phyloP scores from a whole-genome alignment of 2,113 vertebrate species.

The Todiramphus saurophagus region DNA sequence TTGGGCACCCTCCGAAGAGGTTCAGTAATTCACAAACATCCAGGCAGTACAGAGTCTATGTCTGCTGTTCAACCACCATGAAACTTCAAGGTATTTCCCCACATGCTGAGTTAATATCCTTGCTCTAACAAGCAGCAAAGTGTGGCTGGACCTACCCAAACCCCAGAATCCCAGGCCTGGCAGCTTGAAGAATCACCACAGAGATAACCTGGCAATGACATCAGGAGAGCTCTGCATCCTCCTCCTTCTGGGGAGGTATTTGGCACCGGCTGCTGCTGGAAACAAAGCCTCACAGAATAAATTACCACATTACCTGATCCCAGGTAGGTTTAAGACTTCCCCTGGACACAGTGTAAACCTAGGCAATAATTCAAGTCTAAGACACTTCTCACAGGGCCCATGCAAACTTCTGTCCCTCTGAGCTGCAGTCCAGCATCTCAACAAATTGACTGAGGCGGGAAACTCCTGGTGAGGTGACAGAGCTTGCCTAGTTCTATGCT shows the following conservation, averaged over 20 bases:
- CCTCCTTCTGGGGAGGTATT: background rate
- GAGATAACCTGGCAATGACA: background rate
- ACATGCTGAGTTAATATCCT: rapidly evolving
- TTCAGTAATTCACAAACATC: background rate
- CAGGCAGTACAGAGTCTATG: background rate
- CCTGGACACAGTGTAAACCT: background rate
- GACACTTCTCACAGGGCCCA: background rate
- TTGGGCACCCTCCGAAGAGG: background rate
- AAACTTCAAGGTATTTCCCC: background rate
- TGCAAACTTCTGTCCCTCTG: background rate
- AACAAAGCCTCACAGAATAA: background rate
- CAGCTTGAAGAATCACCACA: background rate
- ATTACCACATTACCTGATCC: background rate
- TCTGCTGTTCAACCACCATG: background rate
- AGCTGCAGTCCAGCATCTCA: background rate
- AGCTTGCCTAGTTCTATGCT: too few relatives aligned
- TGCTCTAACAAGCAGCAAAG: background rate
- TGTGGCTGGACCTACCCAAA: background rate
- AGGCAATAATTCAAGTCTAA: background rate
- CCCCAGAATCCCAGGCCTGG: background rate
- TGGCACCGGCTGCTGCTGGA: background rate
- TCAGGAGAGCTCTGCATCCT: background rate
- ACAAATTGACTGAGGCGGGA: rapidly evolving
- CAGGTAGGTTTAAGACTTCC: background rate
- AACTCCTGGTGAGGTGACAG: background rate